Evolutionary conservation across 2,113 vertebrate genomes (phyloP).

Genomic region (Cyanoramphus novaezelandiae): DNA sequence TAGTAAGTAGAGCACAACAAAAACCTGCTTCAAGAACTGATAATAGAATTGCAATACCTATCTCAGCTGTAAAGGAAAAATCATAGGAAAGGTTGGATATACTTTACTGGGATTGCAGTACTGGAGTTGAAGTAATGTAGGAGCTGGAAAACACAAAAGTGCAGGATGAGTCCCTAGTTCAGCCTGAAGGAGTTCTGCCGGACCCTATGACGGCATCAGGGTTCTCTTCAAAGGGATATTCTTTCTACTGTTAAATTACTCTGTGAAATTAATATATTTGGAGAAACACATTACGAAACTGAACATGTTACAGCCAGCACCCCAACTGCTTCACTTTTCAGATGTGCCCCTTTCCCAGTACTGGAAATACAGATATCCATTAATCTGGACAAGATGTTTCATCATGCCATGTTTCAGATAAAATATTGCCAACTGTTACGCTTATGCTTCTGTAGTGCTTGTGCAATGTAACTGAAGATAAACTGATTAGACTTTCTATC

Average conservation of each 20-base stretch:
- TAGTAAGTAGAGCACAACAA: background rate
- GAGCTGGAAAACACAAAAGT: background rate
- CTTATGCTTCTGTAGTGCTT: background rate
- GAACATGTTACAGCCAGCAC: background rate
- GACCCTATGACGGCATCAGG: background rate
- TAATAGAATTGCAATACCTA: background rate
- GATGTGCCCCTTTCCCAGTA: accelerated
- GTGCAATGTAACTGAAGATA: background rate
- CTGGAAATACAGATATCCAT: background rate
- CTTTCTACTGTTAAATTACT: background rate
- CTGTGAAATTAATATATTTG: background rate
- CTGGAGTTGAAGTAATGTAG: background rate
- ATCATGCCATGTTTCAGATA: background rate
- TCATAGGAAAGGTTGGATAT: background rate
- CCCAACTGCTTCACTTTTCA: background rate
- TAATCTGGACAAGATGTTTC: background rate
- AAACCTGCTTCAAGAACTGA: background rate
- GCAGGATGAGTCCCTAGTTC: background rate
- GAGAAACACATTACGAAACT: accelerated
- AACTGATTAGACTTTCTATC: background rate
- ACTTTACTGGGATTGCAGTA: background rate
- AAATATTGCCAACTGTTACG: background rate
- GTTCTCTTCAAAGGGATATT: background rate
- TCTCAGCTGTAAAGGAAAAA: background rate
- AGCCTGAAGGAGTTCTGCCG: background rate